Conservation (phyloP, 2,797 vertebrate genomes). For the Heteromormyrus szaboi region DNA sequence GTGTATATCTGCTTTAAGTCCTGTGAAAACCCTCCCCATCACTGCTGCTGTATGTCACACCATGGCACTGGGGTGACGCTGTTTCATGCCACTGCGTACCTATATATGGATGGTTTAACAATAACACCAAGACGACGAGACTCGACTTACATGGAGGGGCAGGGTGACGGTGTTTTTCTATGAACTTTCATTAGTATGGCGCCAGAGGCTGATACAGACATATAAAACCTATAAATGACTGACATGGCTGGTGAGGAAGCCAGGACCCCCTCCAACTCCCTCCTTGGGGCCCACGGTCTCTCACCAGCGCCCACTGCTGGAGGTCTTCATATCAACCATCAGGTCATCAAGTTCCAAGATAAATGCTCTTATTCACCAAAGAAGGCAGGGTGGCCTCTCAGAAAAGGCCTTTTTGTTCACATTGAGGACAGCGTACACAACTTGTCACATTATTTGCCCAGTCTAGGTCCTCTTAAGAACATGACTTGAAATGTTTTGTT, state of each 20-base stretch:
- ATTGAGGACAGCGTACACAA: background rate
- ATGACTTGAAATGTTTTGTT: background rate
- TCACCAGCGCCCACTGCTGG: background rate
- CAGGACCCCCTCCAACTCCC: background rate
- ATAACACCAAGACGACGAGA: background rate
- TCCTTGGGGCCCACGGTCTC: background rate
- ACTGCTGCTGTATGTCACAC: background rate
- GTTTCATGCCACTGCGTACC: background rate
- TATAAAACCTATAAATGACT: background rate
- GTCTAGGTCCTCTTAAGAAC: background rate
- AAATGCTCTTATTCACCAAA: background rate
- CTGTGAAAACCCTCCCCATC: background rate
- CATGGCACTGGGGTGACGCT: background rate
- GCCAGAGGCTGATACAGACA: background rate
- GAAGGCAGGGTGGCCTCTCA: background rate
- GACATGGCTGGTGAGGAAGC: background rate
- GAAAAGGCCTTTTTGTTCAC: background rate
- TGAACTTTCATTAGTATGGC: background rate
- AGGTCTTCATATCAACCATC: background rate
- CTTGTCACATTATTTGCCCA: background rate
- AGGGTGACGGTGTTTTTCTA: background rate
- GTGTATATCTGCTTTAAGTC: background rate
- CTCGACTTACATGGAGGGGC: background rate
- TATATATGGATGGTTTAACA: background rate
- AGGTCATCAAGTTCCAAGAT: background rate